These are phyloP conservation scores for Basileuterus tristriatus DNA, from an alignment of 2,797 vertebrate species.

Conservation along the genomic window DNA sequence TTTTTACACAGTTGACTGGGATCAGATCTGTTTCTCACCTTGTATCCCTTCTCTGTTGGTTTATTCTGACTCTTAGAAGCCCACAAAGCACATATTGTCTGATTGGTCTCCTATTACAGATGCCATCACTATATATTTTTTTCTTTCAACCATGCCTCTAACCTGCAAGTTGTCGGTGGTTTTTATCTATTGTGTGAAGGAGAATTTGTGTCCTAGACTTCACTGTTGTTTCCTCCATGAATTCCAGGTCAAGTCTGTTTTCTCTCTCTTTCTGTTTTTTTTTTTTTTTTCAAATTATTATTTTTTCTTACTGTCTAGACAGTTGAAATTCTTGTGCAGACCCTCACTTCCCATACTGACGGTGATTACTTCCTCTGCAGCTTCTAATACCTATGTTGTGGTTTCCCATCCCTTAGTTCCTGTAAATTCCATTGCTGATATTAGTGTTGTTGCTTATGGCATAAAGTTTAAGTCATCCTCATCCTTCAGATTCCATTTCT, in stretches of 20 bases:
- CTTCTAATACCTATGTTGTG: background rate
- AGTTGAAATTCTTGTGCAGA: slow-evolving; percentile 17
- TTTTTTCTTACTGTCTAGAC: slow-evolving; percentile 44
- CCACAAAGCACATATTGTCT: background rate
- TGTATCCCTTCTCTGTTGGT: background rate
- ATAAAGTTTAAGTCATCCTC: background rate
- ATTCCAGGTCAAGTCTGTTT: background rate
- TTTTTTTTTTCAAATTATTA: background rate
- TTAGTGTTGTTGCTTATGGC: background rate
- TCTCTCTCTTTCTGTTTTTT: accelerated
- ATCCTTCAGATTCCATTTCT: background rate
- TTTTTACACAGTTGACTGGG: background rate
- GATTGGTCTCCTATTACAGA: background rate
- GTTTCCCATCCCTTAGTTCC: background rate
- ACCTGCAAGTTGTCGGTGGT: background rate
- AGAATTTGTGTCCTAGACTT: background rate
- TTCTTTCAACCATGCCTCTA: background rate
- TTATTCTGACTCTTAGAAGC: background rate
- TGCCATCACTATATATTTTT: background rate
- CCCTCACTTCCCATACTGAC: background rate
- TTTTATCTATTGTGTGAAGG: background rate
- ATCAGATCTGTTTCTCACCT: background rate
- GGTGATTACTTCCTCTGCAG: background rate
- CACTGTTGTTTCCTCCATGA: background rate
- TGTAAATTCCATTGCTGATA: background rate